phyloP scores from a whole-genome alignment of 2,888 invertebrate species.

The Troilus luridus region DNA sequence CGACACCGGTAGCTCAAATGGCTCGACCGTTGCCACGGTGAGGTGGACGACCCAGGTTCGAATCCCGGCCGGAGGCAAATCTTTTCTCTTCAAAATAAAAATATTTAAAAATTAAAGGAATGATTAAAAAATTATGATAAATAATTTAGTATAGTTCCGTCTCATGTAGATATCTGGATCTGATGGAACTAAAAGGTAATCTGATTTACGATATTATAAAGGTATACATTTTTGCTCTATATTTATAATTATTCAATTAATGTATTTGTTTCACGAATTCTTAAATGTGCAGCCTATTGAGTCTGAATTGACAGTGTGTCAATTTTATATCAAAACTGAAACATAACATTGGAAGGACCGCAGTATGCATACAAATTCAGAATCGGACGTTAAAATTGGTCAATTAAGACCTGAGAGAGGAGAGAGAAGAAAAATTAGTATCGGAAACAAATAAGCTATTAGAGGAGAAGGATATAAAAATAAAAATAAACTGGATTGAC shows the following conservation, averaged over 20 bases:
- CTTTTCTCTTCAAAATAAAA: no score
- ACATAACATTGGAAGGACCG: not conserved
- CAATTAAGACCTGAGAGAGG: not conserved
- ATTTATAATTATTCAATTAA: not conserved
- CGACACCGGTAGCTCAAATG: no score
- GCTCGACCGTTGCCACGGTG: no score
- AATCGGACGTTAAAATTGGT: not conserved
- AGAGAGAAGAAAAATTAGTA: constrained; percentile 27
- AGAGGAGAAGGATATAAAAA: not conserved
- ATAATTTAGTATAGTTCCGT: no score
- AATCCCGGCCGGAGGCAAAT: no score
- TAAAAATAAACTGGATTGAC: not conserved
- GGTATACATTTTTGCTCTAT: no score
- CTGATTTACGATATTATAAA: no score
- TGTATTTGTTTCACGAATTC: not conserved
- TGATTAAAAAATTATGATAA: no score
- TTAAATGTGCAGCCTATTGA: not conserved
- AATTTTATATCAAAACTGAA: not conserved
- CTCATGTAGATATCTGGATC: no score
- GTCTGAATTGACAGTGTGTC: not conserved
- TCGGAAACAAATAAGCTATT: constrained; percentile 40
- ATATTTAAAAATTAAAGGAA: no score
- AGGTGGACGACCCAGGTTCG: no score
- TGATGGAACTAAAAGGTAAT: no score
- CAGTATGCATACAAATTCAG: not conserved